phyloP scores from a whole-genome alignment of 2,113 vertebrate species.

The Pelmatolapia mariae region DNA sequence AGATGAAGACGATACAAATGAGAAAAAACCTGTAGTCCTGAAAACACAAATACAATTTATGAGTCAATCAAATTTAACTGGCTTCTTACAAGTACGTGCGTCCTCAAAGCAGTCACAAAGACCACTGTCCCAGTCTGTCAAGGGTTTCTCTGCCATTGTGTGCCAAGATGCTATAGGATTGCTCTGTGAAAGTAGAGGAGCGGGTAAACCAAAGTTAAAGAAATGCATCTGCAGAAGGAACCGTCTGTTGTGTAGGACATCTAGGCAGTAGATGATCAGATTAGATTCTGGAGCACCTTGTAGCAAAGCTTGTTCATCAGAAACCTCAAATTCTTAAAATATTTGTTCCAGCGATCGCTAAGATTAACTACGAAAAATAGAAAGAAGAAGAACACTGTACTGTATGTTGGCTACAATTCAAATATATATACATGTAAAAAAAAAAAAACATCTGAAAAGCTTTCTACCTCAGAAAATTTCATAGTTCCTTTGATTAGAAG shows the following conservation, averaged over 20 bases:
- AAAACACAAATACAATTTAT: neutral
- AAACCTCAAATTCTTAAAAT: accelerated
- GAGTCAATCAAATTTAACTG: accelerated
- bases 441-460: neutral
- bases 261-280: neutral
- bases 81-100: neutral
- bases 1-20: neutral
- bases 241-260: neutral
- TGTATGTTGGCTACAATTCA: neutral
- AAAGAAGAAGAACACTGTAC: neutral
- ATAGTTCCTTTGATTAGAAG: neutral
- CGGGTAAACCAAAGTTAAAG: neutral
- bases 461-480: neutral
- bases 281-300: neutral
- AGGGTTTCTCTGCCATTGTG: neutral
- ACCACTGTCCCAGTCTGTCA: neutral
- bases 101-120: neutral
- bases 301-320: neutral
- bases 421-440: neutral
- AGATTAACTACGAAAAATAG: accelerated
- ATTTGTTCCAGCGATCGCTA: neutral
- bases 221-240: neutral
- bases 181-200: neutral
- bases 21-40: neutral
- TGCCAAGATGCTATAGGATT: neutral